These are phyloP conservation scores for Chrysomela aeneicollis DNA, from an alignment of 2,888 invertebrate species.

Conservation along the genomic window DNA sequence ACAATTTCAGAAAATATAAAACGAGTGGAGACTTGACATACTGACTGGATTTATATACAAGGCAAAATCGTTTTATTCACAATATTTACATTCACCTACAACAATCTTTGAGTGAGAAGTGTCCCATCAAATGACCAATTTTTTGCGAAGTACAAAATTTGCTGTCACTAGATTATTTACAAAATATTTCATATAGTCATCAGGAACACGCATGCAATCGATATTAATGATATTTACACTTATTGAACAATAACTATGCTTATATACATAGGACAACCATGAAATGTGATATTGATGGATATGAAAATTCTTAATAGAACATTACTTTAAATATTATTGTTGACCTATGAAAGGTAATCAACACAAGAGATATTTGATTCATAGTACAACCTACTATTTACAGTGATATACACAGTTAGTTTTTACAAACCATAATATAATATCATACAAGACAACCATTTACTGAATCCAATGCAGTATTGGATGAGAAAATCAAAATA, in stretches of 20 bases:
- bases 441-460: too few relatives aligned
- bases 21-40: constrained; percentile 21
- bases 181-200: too few relatives aligned
- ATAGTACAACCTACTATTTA: not conserved
- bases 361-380: not conserved
- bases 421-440: too few relatives aligned
- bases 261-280: too few relatives aligned
- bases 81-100: constrained; percentile 35
- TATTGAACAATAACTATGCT: too few relatives aligned
- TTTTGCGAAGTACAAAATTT: too few relatives aligned
- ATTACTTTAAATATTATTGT: not conserved
- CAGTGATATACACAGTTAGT: not conserved
- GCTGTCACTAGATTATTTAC: too few relatives aligned
- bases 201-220: too few relatives aligned
- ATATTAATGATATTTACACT: too few relatives aligned
- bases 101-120: constrained; percentile 11
- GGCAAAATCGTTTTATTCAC: constrained; percentile 44
- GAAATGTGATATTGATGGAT: not conserved
- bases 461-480: too few relatives aligned
- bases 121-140: too few relatives aligned
- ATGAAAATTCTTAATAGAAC: not conserved
- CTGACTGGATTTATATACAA: constrained; percentile 48
- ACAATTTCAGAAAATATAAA: constrained; percentile 42
- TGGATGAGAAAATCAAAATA: too few relatives aligned
- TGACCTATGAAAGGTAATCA: not conserved